phyloP scores from a whole-genome alignment of 2,797 vertebrate genomes.

The Pristis pectinata region DNA sequence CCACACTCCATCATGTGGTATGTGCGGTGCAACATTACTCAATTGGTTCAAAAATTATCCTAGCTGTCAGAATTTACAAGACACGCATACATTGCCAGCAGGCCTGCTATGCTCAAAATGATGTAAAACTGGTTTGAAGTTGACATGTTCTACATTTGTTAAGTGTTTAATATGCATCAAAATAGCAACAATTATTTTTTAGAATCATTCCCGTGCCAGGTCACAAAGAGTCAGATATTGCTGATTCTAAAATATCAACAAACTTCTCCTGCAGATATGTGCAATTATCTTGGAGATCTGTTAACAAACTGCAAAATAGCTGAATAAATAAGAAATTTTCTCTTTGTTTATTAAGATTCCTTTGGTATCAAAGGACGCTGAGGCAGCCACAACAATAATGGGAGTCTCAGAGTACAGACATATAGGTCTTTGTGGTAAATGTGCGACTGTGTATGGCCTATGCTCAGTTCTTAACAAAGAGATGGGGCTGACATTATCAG shows the following conservation, averaged over 20 bases:
- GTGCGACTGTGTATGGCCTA: neutral
- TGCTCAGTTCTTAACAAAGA: too few relatives aligned
- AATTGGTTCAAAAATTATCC: neutral
- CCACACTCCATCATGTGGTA: neutral
- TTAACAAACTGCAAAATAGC: neutral
- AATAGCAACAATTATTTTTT: neutral
- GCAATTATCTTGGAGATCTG: neutral
- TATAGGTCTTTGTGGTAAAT: neutral
- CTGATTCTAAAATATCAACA: neutral
- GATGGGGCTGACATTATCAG: too few relatives aligned
- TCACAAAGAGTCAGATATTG: neutral
- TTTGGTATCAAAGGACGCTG: neutral
- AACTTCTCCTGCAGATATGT: neutral
- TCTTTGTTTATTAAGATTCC: neutral
- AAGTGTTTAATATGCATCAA: neutral
- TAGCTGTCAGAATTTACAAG: neutral
- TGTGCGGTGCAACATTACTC: neutral
- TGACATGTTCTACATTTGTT: neutral
- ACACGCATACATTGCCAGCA: neutral
- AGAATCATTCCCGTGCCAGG: neutral
- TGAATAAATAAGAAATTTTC: neutral
- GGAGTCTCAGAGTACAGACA: neutral
- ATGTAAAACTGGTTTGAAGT: neutral
- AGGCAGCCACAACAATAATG: too few relatives aligned
- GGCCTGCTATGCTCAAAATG: neutral